phyloP scores from a whole-genome alignment of 1,140 invertebrate species.

The Nasonia giraulti region DNA sequence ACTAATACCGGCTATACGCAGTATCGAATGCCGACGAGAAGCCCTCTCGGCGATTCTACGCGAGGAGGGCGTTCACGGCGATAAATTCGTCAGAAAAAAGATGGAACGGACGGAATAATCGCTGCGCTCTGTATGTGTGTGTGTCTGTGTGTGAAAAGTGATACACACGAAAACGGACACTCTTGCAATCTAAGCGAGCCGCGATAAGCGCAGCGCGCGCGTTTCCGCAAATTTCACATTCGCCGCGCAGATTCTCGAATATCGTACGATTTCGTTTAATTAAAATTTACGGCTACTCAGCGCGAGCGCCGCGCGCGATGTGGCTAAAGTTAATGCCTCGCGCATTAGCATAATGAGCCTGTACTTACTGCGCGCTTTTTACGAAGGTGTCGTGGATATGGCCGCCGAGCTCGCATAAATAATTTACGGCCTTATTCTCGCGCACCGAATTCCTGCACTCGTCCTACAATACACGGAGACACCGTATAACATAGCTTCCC shows the following conservation, averaged over 20 bases:
- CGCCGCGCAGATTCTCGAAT: not conserved
- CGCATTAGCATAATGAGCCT: not conserved
- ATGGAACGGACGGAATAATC: not conserved
- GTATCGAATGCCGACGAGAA: not conserved
- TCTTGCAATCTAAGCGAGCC: not conserved
- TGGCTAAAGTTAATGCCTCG: not conserved
- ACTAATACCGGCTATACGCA: not conserved
- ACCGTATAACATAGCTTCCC: not conserved
- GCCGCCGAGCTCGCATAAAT: not conserved
- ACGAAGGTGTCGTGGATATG: not conserved
- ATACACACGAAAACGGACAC: not conserved
- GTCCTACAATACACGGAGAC: too few species aligned
- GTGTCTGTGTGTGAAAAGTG: not conserved
- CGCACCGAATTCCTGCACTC: not conserved
- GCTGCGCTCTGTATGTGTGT: not conserved
- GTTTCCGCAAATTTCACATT: too few species aligned
- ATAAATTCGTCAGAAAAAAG: conserved; percentile 13
- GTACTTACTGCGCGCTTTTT: not conserved
- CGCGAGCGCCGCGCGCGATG: too few species aligned
- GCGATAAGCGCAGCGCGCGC: not conserved
- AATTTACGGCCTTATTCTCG: not conserved
- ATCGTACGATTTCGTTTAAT: not conserved
- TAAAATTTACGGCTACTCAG: not conserved
- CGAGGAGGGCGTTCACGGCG: not conserved
- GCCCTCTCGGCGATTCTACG: not conserved